A percentile compares a stretch with the other conserved stretches of the same genome.
Evolutionary conservation across 2,113 vertebrate species (phyloP).

Genomic region (Ammodytes dubius): DNA sequence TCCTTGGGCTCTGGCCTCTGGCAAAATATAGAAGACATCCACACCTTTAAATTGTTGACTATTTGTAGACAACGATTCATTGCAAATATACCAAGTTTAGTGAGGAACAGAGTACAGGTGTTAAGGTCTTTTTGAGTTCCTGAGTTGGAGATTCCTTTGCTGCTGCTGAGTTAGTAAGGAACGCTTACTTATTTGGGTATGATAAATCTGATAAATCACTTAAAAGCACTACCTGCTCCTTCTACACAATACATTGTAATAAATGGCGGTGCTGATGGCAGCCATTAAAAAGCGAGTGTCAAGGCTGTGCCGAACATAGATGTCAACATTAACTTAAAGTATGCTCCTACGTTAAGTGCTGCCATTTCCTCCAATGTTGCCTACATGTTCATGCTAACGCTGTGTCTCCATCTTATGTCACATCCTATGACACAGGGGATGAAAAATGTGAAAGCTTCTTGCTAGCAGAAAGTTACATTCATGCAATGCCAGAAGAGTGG

Average conservation of each 20-base stretch:
- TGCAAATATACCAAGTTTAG: not conserved
- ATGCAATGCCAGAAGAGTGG: not conserved
- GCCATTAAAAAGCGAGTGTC: conserved; percentile 7
- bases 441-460: not conserved
- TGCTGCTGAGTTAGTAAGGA: not conserved
- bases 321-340: conserved; percentile 8
- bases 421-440: not conserved
- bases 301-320: conserved; percentile 16
- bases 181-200: not conserved
- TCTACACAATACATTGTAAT: conserved; percentile 24
- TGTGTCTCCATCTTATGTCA: not conserved
- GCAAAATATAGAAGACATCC: not conserved
- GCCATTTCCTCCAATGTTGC: conserved; percentile 5
- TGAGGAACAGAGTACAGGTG: not conserved
- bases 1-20: not conserved
- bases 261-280: conserved; percentile 22
- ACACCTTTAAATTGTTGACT: too few species aligned
- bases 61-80: too few species aligned
- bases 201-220: not conserved
- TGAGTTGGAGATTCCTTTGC: not conserved
- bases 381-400: conserved; percentile 10
- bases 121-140: not conserved
- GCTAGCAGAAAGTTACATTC: not conserved
- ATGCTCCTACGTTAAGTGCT: conserved; percentile 19
- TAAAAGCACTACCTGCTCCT: conserved; percentile 14